A percentile compares a stretch with the other conserved stretches of the same genome.
phyloP scores from a whole-genome alignment of 2,113 vertebrate genomes.

The Dolichotis patagonum region DNA sequence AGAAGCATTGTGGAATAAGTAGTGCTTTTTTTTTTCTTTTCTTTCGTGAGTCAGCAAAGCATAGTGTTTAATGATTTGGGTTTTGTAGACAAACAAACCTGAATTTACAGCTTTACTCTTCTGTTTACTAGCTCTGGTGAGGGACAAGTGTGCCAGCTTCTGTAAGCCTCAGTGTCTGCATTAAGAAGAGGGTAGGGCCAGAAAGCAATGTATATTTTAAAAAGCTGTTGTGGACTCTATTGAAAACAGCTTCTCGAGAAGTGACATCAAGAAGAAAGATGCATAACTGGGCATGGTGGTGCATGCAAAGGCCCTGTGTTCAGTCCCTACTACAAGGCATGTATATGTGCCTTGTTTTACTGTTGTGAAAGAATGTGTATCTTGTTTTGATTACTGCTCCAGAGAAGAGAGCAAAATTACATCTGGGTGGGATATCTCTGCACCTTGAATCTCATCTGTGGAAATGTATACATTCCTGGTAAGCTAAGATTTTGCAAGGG shows the following conservation, averaged over 20 bases:
- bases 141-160: background rate
- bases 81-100: background rate
- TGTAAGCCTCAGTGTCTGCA: background rate
- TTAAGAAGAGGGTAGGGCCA: background rate
- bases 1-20: constrained; percentile 22
- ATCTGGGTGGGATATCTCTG: background rate
- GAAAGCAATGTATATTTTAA: background rate
- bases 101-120: background rate
- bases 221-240: background rate
- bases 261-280: background rate
- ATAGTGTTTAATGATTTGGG: background rate
- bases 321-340: background rate
- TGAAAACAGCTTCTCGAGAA: background rate
- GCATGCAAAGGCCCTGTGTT: background rate
- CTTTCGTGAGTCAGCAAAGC: background rate
- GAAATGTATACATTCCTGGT: background rate
- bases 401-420: background rate
- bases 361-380: background rate
- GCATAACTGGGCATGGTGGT: background rate
- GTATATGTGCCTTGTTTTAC: background rate
- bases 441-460: background rate
- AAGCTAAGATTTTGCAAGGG: background rate
- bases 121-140: background rate
- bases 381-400: constrained; percentile 17
- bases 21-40: background rate